Conservation (phyloP, 2,888 invertebrate species). For the Petrolisthes cinctipes region DNA sequence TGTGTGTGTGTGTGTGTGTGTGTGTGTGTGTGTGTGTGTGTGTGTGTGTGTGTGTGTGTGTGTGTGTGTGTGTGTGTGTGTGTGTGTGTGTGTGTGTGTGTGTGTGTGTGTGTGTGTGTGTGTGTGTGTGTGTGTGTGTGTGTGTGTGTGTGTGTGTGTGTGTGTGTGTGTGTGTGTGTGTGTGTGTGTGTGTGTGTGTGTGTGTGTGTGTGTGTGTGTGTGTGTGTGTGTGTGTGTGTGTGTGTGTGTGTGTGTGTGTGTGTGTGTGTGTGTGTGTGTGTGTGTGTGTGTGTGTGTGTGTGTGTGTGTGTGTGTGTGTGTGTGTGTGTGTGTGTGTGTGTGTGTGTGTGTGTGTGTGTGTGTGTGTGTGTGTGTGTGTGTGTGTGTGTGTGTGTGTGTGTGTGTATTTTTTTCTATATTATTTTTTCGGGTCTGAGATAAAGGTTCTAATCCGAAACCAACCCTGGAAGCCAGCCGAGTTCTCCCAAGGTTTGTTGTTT, state of each 20-base stretch:
- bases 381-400: slow-evolving; percentile 25
- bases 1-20: neutral
- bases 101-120: neutral
- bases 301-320: slow-evolving; percentile 24
- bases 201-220: neutral
- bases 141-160: neutral
- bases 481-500: neutral
- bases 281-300: neutral
- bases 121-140: neutral
- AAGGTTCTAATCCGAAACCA: neutral
- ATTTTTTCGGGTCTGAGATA: neutral
- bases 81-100: neutral
- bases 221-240: neutral
- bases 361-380: slow-evolving; percentile 24
- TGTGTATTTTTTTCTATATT: slow-evolving; percentile 8
- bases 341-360: neutral
- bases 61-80: neutral
- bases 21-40: neutral
- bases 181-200: neutral
- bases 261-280: neutral
- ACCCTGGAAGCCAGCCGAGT: neutral
- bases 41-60: neutral
- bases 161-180: neutral
- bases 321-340: neutral
- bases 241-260: slow-evolving; percentile 13